phyloP scores from a whole-genome alignment of 1,140 invertebrate genomes.

The Homalodisca vitripennis region DNA sequence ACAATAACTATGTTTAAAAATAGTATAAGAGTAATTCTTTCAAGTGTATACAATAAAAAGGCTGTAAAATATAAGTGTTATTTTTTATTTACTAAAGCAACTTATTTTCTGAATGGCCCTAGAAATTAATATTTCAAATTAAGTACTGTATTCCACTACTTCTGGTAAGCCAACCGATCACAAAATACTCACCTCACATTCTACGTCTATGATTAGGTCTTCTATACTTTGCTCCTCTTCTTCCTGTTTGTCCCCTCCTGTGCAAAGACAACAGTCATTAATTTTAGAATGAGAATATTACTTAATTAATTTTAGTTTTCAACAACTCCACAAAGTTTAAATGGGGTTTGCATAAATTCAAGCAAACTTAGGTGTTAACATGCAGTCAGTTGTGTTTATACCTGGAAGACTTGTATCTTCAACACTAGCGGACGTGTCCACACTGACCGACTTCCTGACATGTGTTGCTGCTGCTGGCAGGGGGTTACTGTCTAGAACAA shows the following conservation, averaged over 20 bases:
- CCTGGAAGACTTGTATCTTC: slow-evolving; percentile 16
- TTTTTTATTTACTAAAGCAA: not conserved
- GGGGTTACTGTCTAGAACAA: not conserved
- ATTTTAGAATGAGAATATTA: no score
- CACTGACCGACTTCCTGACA: slow-evolving; percentile 27
- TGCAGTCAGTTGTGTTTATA: no score
- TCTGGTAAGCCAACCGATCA: slow-evolving; percentile 16
- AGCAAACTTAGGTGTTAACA: no score
- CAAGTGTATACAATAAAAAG: not conserved
- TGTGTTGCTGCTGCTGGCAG: not conserved
- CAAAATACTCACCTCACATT: slow-evolving; percentile 20
- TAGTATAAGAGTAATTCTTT: not conserved
- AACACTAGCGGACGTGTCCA: slow-evolving; percentile 19
- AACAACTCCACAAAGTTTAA: no score
- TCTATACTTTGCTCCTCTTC: not conserved
- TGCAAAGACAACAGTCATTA: no score
- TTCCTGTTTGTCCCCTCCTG: no score
- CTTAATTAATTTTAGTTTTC: no score
- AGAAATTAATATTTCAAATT: not conserved
- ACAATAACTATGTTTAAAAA: no score
- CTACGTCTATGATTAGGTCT: slow-evolving; percentile 8
- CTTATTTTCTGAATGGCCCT: not conserved
- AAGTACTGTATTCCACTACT: not conserved
- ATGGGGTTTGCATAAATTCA: no score
- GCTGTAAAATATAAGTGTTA: not conserved